Evolutionary conservation across 2,113 vertebrate species (phyloP).

Genomic region (Melanerpes formicivorus): DNA sequence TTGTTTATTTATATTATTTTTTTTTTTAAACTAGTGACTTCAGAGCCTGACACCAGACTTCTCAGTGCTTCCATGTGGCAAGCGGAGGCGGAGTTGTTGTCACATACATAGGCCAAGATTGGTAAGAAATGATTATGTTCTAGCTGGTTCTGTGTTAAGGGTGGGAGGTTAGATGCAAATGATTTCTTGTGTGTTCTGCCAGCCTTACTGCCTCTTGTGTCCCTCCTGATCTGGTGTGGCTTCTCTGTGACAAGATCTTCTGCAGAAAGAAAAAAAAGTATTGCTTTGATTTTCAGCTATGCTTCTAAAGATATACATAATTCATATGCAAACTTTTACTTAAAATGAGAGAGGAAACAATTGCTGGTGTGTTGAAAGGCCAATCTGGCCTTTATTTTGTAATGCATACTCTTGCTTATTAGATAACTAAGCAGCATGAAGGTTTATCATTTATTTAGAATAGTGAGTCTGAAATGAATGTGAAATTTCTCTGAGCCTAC

Average conservation of each 20-base stretch:
- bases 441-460: slow-evolving; percentile 46
- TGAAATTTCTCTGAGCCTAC: slow-evolving; percentile 21
- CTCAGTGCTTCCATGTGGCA: neutral
- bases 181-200: neutral
- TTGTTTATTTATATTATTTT: neutral
- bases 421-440: neutral
- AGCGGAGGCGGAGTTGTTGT: neutral
- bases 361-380: neutral
- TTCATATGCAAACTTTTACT: neutral
- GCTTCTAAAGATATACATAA: neutral
- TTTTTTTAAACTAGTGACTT: neutral
- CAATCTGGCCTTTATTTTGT: neutral
- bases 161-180: neutral
- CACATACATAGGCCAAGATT: neutral
- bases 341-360: neutral
- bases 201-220: neutral
- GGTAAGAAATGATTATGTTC: neutral
- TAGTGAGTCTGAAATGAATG: slow-evolving; percentile 45
- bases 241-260: neutral
- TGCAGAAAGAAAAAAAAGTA: neutral
- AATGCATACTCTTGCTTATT: neutral
- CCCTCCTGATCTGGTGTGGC: neutral
- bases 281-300: neutral
- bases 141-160: neutral
- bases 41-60: neutral